These are phyloP conservation scores for Megamerina dolium DNA, from an alignment of 2,888 invertebrate species.

Conservation along the genomic window DNA sequence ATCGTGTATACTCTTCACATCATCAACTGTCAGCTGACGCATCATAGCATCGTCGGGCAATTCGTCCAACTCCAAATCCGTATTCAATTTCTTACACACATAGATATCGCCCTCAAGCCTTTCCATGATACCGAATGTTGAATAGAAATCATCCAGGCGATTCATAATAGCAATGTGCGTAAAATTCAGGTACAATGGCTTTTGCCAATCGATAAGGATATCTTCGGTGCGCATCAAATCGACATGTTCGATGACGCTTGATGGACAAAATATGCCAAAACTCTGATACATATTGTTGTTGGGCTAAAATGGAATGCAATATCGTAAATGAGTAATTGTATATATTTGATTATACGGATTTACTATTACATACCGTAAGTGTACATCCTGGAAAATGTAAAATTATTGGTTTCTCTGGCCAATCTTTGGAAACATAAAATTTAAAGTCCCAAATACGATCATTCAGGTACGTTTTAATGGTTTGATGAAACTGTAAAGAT, in stretches of 20 bases:
- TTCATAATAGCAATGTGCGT: constrained; percentile 76
- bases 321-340: neutral
- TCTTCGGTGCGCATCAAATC: constrained; percentile 70
- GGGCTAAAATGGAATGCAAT: constrained; percentile 54
- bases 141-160: constrained; percentile 68
- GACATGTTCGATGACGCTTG: constrained; percentile 66
- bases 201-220: constrained; percentile 70
- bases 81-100: constrained; percentile 62
- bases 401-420: constrained; percentile 79
- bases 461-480: constrained; percentile 80
- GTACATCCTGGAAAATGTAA: constrained; percentile 86
- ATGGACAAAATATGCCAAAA: constrained; percentile 79
- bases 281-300: constrained; percentile 75
- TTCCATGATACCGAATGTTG: constrained; percentile 58
- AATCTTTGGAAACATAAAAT: constrained; percentile 83
- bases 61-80: constrained; percentile 57
- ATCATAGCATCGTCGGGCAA: constrained; percentile 67
- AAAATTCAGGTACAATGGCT: constrained; percentile 79
- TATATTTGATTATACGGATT: neutral
- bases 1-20: constrained; percentile 77
- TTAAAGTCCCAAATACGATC: constrained; percentile 86
- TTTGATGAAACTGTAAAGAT: constrained; percentile 77
- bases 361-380: constrained; percentile 60
- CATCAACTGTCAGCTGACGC: constrained; percentile 68
- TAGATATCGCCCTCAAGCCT: constrained; percentile 77